Evolutionary conservation across 2,113 vertebrate genomes (phyloP).

Genomic region (Gymnobelideus leadbeateri): DNA sequence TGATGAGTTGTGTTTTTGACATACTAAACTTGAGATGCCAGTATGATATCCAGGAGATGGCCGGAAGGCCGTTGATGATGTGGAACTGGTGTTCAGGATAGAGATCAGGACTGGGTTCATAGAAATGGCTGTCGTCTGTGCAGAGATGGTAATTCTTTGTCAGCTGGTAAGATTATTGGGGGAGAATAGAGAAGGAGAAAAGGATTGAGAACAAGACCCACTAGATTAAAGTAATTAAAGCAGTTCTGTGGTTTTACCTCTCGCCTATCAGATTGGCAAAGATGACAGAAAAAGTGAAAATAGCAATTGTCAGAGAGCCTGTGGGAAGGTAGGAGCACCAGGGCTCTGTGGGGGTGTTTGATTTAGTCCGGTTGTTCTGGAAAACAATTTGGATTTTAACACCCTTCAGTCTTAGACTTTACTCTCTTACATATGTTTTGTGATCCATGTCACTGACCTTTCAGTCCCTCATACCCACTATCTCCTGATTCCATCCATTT

Average conservation of each 20-base stretch:
- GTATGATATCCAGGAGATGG: neutral
- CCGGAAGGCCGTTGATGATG: neutral
- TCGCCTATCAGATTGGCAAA: neutral
- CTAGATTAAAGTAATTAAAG: neutral
- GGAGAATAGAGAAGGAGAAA: neutral
- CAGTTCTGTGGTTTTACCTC: neutral
- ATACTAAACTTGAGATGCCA: neutral
- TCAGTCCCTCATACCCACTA: neutral
- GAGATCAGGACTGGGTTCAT: neutral
- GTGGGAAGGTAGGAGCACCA: neutral
- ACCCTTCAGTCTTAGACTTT: neutral
- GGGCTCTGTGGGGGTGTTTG: neutral
- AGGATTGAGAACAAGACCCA: neutral
- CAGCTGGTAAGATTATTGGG: neutral
- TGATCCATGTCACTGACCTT: neutral
- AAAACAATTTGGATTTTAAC: neutral
- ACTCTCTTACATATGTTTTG: neutral
- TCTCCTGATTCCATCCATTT: neutral
- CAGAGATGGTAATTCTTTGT: neutral
- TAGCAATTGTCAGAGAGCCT: neutral
- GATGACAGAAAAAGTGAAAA: neutral
- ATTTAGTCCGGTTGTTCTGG: neutral
- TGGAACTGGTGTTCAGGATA: neutral
- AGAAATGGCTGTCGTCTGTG: neutral
- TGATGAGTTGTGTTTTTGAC: neutral